Percentiles rank a stretch among this genome's conserved stretches.
Conservation (phyloP, 1,140 invertebrate species). For the Achatina immaculata region DNA sequence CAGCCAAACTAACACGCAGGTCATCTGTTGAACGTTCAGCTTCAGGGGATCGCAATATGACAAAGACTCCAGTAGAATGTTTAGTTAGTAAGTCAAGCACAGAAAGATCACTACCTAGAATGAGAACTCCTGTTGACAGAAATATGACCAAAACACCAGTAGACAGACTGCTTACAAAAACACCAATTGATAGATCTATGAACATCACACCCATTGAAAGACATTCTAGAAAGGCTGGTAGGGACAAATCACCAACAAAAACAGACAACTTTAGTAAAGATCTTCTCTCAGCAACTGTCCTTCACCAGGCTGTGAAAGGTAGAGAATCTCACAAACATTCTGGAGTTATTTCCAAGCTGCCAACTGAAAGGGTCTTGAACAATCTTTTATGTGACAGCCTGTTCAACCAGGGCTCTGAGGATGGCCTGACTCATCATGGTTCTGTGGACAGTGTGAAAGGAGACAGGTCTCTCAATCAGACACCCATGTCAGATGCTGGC, state of each 20-base stretch:
- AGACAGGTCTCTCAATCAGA: conserved; percentile 40
- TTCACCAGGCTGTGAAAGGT: neutral
- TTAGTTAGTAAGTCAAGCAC: neutral
- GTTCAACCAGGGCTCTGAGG: neutral
- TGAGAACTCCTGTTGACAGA: conserved; percentile 5
- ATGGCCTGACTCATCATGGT: neutral
- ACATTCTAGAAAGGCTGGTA: neutral
- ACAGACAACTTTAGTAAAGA: neutral
- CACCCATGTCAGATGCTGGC: conserved; percentile 37
- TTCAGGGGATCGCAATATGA: neutral
- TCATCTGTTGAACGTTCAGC: conserved; percentile 25
- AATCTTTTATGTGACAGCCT: neutral
- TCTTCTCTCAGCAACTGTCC: neutral
- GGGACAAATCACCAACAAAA: neutral
- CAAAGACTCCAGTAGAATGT: conserved; percentile 14
- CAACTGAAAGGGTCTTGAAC: neutral
- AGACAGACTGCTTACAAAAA: conserved; percentile 1
- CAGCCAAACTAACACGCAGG: conserved; percentile 27
- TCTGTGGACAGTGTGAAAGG: neutral
- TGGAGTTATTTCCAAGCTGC: neutral
- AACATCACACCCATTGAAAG: neutral
- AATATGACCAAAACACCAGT: conserved; percentile 7
- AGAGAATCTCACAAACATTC: conserved; percentile 2
- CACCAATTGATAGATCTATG: conserved; percentile 2
- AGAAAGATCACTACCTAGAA: conserved; percentile 1